Conservation (phyloP, 2,797 vertebrate species). For the Myotis findleyi region DNA sequence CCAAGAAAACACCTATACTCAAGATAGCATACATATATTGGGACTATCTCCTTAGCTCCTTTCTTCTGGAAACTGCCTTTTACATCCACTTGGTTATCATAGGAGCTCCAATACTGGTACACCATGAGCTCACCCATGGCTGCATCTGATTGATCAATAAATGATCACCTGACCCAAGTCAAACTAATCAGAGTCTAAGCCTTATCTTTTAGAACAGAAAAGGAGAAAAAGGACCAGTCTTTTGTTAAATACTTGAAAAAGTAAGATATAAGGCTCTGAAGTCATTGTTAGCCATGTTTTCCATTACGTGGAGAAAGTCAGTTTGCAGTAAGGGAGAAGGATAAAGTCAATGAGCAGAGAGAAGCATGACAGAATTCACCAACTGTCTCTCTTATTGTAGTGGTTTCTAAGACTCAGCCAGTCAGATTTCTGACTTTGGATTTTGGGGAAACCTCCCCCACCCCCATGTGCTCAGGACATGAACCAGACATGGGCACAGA, state of each 20-base stretch:
- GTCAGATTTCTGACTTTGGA: slow-evolving; percentile 29
- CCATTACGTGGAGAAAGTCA: slow-evolving; percentile 30
- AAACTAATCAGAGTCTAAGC: slow-evolving; percentile 2
- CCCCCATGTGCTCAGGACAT: background rate
- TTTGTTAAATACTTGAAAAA: slow-evolving; percentile 33
- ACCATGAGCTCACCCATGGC: background rate
- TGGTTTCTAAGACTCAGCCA: background rate
- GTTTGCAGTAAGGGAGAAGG: slow-evolving; percentile 51
- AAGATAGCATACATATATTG: background rate
- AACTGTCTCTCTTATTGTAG: slow-evolving; percentile 14
- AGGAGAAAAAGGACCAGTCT: slow-evolving; percentile 30
- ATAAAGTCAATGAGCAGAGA: slow-evolving; percentile 48
- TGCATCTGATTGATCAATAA: background rate
- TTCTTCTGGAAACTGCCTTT: slow-evolving; percentile 13
- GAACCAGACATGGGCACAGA: background rate
- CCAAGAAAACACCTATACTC: slow-evolving; percentile 10
- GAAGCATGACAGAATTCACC: background rate
- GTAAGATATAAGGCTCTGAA: slow-evolving; percentile 31
- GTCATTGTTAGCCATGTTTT: slow-evolving; percentile 53
- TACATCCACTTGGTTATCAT: background rate
- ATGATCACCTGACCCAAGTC: background rate
- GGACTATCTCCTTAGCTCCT: slow-evolving; percentile 20
- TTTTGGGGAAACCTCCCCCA: background rate
- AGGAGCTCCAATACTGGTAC: background rate
- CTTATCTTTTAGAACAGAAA: slow-evolving; percentile 43